phyloP scores from a whole-genome alignment of 1,140 invertebrate genomes.

The Ctenoplectra terminalis region DNA sequence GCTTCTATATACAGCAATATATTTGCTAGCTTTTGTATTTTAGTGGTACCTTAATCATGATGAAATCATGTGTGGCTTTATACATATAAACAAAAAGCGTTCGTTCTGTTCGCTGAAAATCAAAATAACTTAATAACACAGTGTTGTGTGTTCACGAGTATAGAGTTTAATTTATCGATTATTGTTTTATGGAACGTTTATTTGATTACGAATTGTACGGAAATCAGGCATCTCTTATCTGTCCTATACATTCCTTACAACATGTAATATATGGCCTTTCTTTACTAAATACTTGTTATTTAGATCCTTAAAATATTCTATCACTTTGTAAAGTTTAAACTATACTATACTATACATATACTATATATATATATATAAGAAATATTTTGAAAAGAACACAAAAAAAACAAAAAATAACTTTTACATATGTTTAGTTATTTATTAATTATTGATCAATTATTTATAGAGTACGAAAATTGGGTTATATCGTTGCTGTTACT shows the following conservation, averaged over 20 bases:
- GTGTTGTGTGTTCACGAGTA: constrained; percentile 10
- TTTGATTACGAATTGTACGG: constrained; percentile 36
- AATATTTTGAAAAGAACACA: constrained; percentile 16
- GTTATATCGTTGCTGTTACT: constrained; percentile 43
- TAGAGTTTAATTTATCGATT: constrained; percentile 41
- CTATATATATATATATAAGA: constrained; percentile 3
- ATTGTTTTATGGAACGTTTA: constrained; percentile 47
- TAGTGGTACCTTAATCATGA: constrained; percentile 52
- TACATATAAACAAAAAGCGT: constrained; percentile 10
- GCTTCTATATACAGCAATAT: constrained; percentile 44
- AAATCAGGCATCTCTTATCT: constrained; percentile 16
- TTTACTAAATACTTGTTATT: constrained; percentile 46
- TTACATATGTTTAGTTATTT: constrained; percentile 42
- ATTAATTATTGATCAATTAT: constrained; percentile 47
- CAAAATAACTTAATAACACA: constrained; percentile 47
- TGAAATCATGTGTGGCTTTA: constrained; percentile 41
- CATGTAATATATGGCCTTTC: constrained; percentile 47
- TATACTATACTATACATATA: constrained; percentile 17
- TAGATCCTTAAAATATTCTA: constrained; percentile 33
- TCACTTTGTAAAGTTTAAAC: constrained; percentile 36
- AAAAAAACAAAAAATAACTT: neutral
- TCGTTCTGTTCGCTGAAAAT: constrained; percentile 49
- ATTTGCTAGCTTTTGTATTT: constrained; percentile 61
- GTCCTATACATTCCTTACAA: constrained; percentile 56
- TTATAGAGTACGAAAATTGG: constrained; percentile 39